Percentiles rank a stretch among this genome's conserved stretches.
Conservation (phyloP, 1,140 invertebrate species). For the Bombus ignitus region DNA sequence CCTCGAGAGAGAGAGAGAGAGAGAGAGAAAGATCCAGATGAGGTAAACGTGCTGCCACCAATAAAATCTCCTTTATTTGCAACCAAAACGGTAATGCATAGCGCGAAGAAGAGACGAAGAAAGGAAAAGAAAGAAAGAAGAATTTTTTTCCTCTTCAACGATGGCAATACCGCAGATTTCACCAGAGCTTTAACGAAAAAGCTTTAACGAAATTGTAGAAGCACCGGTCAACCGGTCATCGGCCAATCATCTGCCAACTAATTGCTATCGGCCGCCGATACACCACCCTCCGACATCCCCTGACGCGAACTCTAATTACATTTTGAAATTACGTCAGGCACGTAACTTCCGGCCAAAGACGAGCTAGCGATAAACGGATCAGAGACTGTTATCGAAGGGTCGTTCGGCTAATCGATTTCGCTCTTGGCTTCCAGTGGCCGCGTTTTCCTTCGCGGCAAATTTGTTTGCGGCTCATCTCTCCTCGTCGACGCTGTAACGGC, state of each 20-base stretch:
- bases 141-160: background rate
- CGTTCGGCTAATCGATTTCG: constrained; percentile 19
- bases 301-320: constrained; percentile 19
- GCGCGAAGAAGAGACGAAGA: background rate
- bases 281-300: background rate
- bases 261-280: constrained; percentile 34
- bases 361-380: constrained; percentile 45
- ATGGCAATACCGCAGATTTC: no score
- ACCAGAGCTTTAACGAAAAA: background rate
- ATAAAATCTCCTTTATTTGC: constrained; percentile 9
- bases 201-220: constrained; percentile 1
- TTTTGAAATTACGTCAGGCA: constrained; percentile 42
- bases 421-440: background rate
- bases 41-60: background rate
- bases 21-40: background rate
- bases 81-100: background rate
- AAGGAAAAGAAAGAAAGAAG: background rate
- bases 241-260: constrained; percentile 31
- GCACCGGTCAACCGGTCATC: background rate
- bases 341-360: constrained; percentile 43
- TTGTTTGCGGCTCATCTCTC: background rate
- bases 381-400: constrained; percentile 30
- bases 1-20: background rate
- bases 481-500: background rate
- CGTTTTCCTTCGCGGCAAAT: background rate